Conservation (phyloP, 1,140 invertebrate species). For the Drosophila lacteicornis region DNA sequence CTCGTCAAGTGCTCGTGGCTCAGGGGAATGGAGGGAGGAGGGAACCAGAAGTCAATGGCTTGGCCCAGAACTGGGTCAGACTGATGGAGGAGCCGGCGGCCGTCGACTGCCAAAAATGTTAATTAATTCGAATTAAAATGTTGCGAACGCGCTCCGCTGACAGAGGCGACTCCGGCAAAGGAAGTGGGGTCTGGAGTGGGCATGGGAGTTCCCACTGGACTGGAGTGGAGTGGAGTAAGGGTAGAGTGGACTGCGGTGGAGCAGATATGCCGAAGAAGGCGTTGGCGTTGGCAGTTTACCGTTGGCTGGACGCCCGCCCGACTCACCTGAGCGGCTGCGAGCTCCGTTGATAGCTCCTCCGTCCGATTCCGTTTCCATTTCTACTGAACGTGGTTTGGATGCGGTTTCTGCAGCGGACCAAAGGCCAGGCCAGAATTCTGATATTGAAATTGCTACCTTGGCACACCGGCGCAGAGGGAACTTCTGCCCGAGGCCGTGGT, state of each 20-base stretch:
- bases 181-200: conserved; percentile 16
- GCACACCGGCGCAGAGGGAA: conserved; percentile 48
- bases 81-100: conserved; percentile 44
- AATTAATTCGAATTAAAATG: conserved; percentile 81
- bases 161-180: conserved; percentile 36
- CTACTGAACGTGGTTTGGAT: conserved; percentile 6
- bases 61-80: conserved; percentile 54
- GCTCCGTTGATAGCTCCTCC: conserved; percentile 38
- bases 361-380: conserved; percentile 15
- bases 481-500: conserved; percentile 66
- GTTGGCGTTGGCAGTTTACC: conserved; percentile 76
- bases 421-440: conserved; percentile 75
- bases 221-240: too few relatives aligned
- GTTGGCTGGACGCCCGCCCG: conserved; percentile 48
- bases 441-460: conserved; percentile 82
- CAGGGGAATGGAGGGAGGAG: background rate
- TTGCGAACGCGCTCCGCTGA: conserved; percentile 45
- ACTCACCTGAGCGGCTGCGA: conserved; percentile 62
- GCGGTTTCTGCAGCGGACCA: conserved; percentile 64
- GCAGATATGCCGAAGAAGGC: conserved; percentile 75
- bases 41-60: conserved; percentile 59
- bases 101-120: conserved; percentile 58
- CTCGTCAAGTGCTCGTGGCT: conserved; percentile 49
- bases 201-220: conserved; percentile 28
- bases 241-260: conserved; percentile 6